Conservation (phyloP, 2,797 vertebrate genomes). For the Knipowitschia caucasica region DNA sequence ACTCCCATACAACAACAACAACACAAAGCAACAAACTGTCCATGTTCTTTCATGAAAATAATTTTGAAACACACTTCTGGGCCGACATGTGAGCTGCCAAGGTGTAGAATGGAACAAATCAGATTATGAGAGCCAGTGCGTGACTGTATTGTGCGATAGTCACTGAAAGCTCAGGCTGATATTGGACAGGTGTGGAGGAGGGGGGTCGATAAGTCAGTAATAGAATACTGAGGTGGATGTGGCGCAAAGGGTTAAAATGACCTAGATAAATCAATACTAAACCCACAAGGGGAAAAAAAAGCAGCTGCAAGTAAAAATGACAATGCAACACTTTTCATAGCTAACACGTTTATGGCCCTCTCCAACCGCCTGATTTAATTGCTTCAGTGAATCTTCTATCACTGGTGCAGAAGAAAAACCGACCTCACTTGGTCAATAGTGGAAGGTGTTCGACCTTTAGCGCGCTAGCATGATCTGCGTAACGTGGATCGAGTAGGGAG, state of each 20-base stretch:
- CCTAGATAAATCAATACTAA: not conserved
- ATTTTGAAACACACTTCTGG: too few relatives aligned
- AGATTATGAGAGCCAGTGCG: not conserved
- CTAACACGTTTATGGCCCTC: not conserved
- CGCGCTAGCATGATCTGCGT: not conserved
- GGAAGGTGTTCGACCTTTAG: not conserved
- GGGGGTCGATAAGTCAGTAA: not conserved
- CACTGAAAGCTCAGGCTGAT: not conserved
- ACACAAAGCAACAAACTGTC: too few relatives aligned
- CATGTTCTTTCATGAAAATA: too few relatives aligned
- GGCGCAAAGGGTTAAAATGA: not conserved
- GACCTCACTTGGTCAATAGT: not conserved
- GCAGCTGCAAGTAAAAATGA: not conserved
- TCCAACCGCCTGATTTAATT: not conserved
- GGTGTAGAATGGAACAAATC: too few relatives aligned
- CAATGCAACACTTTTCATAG: not conserved
- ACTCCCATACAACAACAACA: too few relatives aligned
- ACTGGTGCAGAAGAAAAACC: not conserved
- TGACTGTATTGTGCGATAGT: not conserved
- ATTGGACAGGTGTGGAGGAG: not conserved
- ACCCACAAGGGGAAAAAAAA: not conserved
- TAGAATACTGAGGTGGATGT: not conserved
- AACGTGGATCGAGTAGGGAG: not conserved
- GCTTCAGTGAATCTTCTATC: not conserved
- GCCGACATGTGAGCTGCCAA: too few relatives aligned